Conservation (phyloP, 1,140 invertebrate species). For the Odontomachus brunneus region DNA sequence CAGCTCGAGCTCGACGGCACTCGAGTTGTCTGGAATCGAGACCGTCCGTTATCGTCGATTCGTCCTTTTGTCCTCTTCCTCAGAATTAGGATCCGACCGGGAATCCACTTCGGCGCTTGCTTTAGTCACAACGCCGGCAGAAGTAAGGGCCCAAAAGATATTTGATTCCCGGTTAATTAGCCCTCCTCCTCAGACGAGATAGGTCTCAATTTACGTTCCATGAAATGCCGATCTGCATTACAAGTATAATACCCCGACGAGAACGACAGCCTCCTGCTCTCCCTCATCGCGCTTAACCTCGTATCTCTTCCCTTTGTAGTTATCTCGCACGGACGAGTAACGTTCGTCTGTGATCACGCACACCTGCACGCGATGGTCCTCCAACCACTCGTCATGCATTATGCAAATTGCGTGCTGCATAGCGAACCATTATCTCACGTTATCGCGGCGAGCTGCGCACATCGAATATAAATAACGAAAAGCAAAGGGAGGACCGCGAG, state of each 20-base stretch:
- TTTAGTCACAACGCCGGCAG: constrained; percentile 5
- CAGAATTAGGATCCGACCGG: constrained; percentile 31
- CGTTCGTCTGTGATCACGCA: neutral
- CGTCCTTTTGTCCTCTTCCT: constrained; percentile 46
- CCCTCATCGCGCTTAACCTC: neutral
- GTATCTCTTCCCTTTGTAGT: neutral
- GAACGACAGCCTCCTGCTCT: neutral
- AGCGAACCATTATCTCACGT: constrained; percentile 9
- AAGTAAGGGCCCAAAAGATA: constrained; percentile 16
- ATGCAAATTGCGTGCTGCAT: constrained; percentile 14
- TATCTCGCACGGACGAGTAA: constrained; percentile 18
- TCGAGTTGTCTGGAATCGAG: neutral
- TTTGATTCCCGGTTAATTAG: constrained; percentile 71
- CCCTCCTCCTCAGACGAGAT: neutral
- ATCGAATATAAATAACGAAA: neutral
- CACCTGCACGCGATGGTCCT: constrained; percentile 35
- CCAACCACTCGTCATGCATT: constrained; percentile 29
- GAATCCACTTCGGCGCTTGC: constrained; percentile 41
- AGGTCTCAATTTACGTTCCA: constrained; percentile 58
- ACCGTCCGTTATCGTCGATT: neutral
- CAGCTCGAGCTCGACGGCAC: constrained; percentile 16
- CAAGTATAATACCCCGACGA: constrained; percentile 28
- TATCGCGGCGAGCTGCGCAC: too few relatives aligned
- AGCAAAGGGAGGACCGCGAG: neutral
- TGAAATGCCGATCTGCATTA: constrained; percentile 26